Evolutionary conservation across 2,888 invertebrate genomes (phyloP), one percentile per base, ranked within the genome.

Genomic region (Sarcophaga carnaria): DNA sequence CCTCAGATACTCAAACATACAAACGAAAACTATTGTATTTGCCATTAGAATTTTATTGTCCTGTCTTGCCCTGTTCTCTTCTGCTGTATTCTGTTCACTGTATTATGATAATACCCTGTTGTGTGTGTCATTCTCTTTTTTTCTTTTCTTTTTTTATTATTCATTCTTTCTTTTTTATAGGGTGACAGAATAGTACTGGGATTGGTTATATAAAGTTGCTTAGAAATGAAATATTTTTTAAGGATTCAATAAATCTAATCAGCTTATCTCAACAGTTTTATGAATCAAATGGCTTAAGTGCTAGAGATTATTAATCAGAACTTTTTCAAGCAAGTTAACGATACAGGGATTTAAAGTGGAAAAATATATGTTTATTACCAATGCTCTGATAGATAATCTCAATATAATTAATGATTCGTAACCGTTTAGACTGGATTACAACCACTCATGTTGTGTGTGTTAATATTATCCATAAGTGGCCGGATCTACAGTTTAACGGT

Each of bases 31-130:
- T 75, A 62, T 69, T 81, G 67, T 75, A 20, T 62, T 8, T 75
- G 49, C 67, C 67, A 63, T 67, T 67, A 80, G 14, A 74, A 69
- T 70, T 81, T 76, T 63, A 76, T 76, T 81, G 45, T 8, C n/a
- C 63, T 70, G 20, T 69, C 11, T 6, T 37, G 66, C 74, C 37
- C 67, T 59, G 47, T 54, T 47, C 49, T 17, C 11, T 14, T 4
- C 37, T 25, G 25, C 47, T 74, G 14, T 67, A 14, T 37, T 37
- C 37, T 37, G 37, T 37, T 37, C 17, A 54, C 54, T 54, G 12
- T 54, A 14, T 54, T 2, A 54, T 54, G 54, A 17, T 54, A 5
- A 14, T 75, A n/a, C 69, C 69, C 37, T 81, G 63, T n/a, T 71
- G 59, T 70, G 5, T 10, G 20, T 60, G 72, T 72, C 60, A 47